A percentile compares a stretch with the other conserved stretches of the same genome.
phyloP scores from a whole-genome alignment of 1,140 invertebrate species.

The Drosophila ironensis region DNA sequence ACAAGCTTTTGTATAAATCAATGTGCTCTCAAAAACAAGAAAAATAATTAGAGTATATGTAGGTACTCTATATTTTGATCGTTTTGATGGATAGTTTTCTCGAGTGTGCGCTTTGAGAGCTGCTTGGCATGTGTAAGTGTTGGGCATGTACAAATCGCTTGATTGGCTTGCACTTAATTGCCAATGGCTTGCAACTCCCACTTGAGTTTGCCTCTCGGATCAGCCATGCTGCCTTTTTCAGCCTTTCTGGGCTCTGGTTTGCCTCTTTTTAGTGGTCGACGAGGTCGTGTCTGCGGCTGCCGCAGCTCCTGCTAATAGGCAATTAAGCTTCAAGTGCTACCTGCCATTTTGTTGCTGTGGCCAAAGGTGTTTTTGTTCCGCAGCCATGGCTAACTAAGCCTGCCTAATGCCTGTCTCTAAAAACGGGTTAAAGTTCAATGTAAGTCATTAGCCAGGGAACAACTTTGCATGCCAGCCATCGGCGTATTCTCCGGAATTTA shows the following conservation, averaged over 20 bases:
- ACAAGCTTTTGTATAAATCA: no score
- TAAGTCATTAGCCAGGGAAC: constrained; percentile 32
- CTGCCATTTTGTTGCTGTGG: constrained; percentile 65
- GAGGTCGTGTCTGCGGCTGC: constrained; percentile 65
- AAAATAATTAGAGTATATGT: no score
- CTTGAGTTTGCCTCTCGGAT: constrained; percentile 25
- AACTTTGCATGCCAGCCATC: constrained; percentile 6
- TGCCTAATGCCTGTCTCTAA: constrained; percentile 48
- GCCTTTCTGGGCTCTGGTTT: constrained; percentile 28
- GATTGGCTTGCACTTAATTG: constrained; percentile 78
- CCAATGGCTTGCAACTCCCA: constrained; percentile 65
- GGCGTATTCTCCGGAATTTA: not conserved
- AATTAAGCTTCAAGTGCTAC: constrained; percentile 72
- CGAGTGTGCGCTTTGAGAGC: constrained; percentile 13
- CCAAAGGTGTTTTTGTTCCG: constrained; percentile 22
- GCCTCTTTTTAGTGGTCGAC: constrained; percentile 27
- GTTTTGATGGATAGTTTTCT: not conserved
- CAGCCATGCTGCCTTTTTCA: constrained; percentile 49
- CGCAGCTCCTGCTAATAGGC: constrained; percentile 74
- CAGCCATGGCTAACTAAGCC: constrained; percentile 29
- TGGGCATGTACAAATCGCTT: constrained; percentile 77
- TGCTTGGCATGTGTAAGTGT: constrained; percentile 62
- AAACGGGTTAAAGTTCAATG: constrained; percentile 54
- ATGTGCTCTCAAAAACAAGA: not conserved
- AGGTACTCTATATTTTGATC: rapidly evolving